Percentiles rank a stretch among this genome's conserved stretches.
Evolutionary conservation across 2,113 vertebrate genomes (phyloP).

Genomic region (Puffinus mauretanicus): DNA sequence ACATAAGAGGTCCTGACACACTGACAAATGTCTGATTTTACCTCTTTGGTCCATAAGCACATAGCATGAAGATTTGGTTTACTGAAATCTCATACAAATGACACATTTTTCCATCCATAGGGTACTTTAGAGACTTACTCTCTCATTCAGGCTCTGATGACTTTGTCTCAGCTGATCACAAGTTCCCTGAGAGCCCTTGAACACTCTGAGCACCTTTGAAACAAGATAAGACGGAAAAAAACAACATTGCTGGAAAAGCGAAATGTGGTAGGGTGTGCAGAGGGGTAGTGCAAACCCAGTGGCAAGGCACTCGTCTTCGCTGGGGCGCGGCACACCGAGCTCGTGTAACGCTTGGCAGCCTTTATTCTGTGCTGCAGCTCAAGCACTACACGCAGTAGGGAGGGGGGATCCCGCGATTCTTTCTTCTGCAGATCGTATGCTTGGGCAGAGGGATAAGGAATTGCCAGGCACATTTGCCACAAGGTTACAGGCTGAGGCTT

Average conservation of each 20-base stretch:
- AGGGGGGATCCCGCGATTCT: fast-evolving
- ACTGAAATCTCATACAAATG: not conserved
- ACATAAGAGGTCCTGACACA: not conserved
- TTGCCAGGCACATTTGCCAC: fast-evolving
- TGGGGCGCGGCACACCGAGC: not conserved
- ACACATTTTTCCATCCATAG: not conserved
- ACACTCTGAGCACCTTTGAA: not conserved
- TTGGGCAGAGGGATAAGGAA: not conserved
- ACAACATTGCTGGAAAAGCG: fast-evolving
- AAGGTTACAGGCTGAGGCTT: not conserved
- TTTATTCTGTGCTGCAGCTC: not conserved
- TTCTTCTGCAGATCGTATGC: not conserved
- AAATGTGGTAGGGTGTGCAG: fast-evolving
- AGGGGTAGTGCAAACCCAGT: not conserved
- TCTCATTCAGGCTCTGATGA: not conserved
- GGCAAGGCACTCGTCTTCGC: fast-evolving
- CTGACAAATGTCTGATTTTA: not conserved
- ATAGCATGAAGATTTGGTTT: not conserved
- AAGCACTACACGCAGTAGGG: fast-evolving
- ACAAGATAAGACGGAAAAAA: not conserved
- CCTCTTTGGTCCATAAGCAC: not conserved
- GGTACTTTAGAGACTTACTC: not conserved
- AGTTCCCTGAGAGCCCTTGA: not conserved
- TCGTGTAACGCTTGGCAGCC: not conserved
- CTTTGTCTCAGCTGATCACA: not conserved